phyloP scores from a whole-genome alignment of 2,113 vertebrate genomes.

The rabbit (Oryctolagus cuniculus) region DNA sequence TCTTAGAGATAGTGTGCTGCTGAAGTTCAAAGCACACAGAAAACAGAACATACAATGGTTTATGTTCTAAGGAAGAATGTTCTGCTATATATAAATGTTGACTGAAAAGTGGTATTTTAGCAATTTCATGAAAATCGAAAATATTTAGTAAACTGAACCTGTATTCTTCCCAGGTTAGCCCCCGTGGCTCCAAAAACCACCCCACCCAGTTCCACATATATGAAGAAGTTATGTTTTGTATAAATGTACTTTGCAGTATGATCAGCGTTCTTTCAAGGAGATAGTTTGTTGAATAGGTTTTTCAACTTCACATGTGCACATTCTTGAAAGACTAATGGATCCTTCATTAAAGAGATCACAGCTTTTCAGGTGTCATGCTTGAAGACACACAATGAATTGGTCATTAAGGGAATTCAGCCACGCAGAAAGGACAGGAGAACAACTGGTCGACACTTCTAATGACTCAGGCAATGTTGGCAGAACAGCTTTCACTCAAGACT shows the following conservation, averaged over 20 bases:
- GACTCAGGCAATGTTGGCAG: constrained; percentile 68
- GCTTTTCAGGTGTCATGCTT: constrained; percentile 82
- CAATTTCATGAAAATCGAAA: constrained; percentile 64
- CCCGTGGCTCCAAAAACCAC: constrained; percentile 38
- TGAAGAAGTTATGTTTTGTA: constrained; percentile 60
- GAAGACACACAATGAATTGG: constrained; percentile 82
- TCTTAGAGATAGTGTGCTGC: constrained; percentile 6
- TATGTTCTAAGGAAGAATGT: constrained; percentile 52
- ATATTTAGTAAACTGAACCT: constrained; percentile 57
- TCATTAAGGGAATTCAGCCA: constrained; percentile 82
- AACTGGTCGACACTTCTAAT: constrained; percentile 77
- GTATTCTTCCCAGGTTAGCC: constrained; percentile 55
- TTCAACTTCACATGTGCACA: constrained; percentile 78
- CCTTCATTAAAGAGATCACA: constrained; percentile 83
- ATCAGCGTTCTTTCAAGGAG: constrained; percentile 74
- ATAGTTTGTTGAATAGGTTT: constrained; percentile 72
- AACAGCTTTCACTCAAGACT: constrained; percentile 27
- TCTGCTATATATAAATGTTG: constrained; percentile 27
- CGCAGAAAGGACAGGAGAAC: constrained; percentile 81
- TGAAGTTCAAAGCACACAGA: constrained; percentile 64
- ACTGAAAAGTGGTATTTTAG: constrained; percentile 40
- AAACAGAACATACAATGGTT: constrained; percentile 19
- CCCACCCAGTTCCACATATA: constrained; percentile 60
- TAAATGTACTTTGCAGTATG: constrained; percentile 58
- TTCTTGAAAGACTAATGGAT: constrained; percentile 83